A percentile compares a stretch with the other conserved stretches of the same genome.
These are phyloP conservation scores for Smutsia gigantea DNA, from an alignment of 2,797 vertebrate genomes.

Conservation along the genomic window DNA sequence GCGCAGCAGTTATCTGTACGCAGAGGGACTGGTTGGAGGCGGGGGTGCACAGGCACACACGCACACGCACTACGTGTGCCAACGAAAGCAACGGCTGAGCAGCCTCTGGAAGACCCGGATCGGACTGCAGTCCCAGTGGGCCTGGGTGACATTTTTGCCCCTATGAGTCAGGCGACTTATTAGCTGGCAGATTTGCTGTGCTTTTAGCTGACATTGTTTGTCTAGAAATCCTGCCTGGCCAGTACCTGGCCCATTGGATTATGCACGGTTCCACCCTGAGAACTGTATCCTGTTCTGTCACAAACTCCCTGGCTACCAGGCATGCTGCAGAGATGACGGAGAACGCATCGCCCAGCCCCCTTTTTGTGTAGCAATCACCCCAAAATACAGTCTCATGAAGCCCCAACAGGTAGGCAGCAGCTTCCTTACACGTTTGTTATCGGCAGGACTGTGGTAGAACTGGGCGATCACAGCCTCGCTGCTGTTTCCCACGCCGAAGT, in stretches of 20 bases:
- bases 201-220: background rate
- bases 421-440: slow-evolving; percentile 94
- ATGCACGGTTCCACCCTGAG: background rate
- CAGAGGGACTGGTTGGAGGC: background rate
- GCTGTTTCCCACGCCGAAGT: slow-evolving; percentile 85
- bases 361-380: rapidly evolving
- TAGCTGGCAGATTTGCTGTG: background rate
- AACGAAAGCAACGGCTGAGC: background rate
- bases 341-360: background rate
- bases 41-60: background rate
- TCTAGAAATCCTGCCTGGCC: slow-evolving; percentile 32
- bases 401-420: rapidly evolving
- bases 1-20: background rate
- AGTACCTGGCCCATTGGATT: background rate
- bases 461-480: slow-evolving; percentile 94
- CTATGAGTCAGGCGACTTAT: background rate
- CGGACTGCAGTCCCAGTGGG: background rate
- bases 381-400: background rate
- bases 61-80: background rate
- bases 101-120: background rate
- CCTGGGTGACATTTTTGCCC: background rate
- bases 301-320: background rate
- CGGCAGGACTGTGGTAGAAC: slow-evolving; percentile 98
- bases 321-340: background rate
- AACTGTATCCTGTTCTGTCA: background rate